Evolutionary conservation across 2,888 invertebrate species (phyloP), one percentile per base, ranked within the genome.

Genomic region (Bimastos eiseni): DNA sequence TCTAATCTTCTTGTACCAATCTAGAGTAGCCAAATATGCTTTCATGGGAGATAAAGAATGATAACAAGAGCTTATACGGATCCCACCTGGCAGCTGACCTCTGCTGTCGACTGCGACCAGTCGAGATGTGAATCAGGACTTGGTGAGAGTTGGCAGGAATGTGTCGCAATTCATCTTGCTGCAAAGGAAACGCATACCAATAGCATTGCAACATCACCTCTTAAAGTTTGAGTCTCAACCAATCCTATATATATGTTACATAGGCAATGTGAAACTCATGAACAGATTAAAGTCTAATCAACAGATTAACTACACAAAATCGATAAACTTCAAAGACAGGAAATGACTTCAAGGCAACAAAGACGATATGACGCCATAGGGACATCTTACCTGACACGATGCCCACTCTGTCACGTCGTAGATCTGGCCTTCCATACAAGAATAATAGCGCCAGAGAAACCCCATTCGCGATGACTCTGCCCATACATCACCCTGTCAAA

Each of bases 391-490:
- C 96, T 98, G 98, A 95, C 98, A 98, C 93, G 97, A 97, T 37
- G 98, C 98, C 98, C 98, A 98, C 95, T 98, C 98, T 89, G 98
- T 98, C 93, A 99, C 98, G 95, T 98, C 98, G 95, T 98, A 98
- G 49, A 98, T 97, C 92, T 97, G 97, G 91, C 98, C 98, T 95
- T 98, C 98, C 98, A 98, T 98, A 94, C 98, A 97, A 90, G 98
- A 98, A 95, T 97, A 98, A 96, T 98, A 98, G 96, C 98, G 97
- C 97, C 98, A 98, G 89, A 97, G 96, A 93, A 98, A 96, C 33
- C 98, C 98, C 95, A 98, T 96, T 96, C 97, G 96, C 24, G 94
- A 93, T 86, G 98, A 97, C 95, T 98, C 98, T 89, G 98, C 98
- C 98, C 98, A 98, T 93, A 98, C 98, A 95, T 98, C 98, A 91